Evolutionary conservation across 2,113 vertebrate species (phyloP), one percentile per base, ranked within the genome.

Genomic region (Pogonocichla stellata): DNA sequence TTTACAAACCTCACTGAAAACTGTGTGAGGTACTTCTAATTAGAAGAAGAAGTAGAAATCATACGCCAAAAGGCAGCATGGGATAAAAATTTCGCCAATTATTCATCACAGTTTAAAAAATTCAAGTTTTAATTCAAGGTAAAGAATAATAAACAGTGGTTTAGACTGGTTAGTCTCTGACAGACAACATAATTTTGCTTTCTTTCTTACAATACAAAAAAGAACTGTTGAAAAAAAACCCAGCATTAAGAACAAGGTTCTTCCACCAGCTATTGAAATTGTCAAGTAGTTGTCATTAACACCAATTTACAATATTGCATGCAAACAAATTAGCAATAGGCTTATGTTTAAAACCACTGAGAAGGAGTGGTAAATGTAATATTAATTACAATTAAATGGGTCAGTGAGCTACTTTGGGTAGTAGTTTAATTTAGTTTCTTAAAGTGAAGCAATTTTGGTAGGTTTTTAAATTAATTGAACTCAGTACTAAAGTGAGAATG

Each of bases 191-290:
- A 56, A 25, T 45, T 83, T 67, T 51, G 3, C 8, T 64, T 92
- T 19, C 33, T 45, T 74, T 42, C 34, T 50, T 72, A 64, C 16
- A 64, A 62, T 24, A 34, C 3, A 48, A 47, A 64, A 84, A 88
- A 67, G 3, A 50, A 51, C 15, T 45, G 15, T 31, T 10, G 0
- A 11, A 26, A 77, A 75, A 67, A 57, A 19, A 0, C 0, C 2
- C 26, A 28, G 3, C 17, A 26, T 50, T 79, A 62, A 66, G 26
- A 70, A 34, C 1, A 51, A 65, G 6, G 17, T 57, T 78, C 31
- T 61, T 87, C 84, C 24, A 74, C 12, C 13, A 81, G 17, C 15
- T 73, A 29, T 29, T 85, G 61, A 82, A 88, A 90, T 43, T 58
- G 7, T 60, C 26, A 38, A 19, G 26, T 31, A 34, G 4, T 20